Percentiles rank a stretch among this genome's conserved stretches.
These are phyloP conservation scores for Peribatodes rhomboidaria DNA, from an alignment of 2,888 invertebrate genomes.

Conservation along the genomic window DNA sequence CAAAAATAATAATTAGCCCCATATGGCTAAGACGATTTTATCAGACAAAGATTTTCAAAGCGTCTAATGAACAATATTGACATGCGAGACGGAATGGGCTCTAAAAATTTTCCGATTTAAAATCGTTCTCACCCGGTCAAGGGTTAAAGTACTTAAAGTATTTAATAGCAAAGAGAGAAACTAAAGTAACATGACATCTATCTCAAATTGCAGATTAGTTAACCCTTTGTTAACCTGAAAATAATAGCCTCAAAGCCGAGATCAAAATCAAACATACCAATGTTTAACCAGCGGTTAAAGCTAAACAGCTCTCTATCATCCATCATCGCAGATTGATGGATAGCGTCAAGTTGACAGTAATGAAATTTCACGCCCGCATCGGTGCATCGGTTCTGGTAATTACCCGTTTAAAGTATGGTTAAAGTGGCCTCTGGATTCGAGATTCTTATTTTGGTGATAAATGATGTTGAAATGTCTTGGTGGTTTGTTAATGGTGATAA, in stretches of 20 bases:
- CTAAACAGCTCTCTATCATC: slow-evolving; percentile 75
- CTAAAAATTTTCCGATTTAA: no score
- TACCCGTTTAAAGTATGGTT: slow-evolving; percentile 35
- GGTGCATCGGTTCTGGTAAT: slow-evolving; percentile 61
- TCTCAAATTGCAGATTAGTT: background rate
- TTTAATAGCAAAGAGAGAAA: no score
- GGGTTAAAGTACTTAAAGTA: no score
- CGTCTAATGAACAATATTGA: no score
- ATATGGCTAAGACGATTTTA: no score
- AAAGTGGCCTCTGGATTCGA: slow-evolving; percentile 21
- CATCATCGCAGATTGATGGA: slow-evolving; percentile 75
- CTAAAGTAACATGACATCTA: no score
- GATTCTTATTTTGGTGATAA: slow-evolving; percentile 35
- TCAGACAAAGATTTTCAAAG: no score
- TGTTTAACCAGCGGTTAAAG: slow-evolving; percentile 56
- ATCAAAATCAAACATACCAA: slow-evolving; percentile 59
- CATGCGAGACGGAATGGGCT: no score
- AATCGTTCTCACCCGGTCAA: no score
- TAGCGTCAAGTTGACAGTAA: slow-evolving; percentile 72
- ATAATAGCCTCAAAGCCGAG: slow-evolving; percentile 31
- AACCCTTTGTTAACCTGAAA: slow-evolving; percentile 24
- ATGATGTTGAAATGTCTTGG: slow-evolving; percentile 23
- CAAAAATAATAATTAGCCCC: slow-evolving; percentile 8
- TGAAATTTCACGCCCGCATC: slow-evolving; percentile 80
- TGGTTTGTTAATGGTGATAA: background rate